These are phyloP conservation scores for Campoplex capitator DNA, from an alignment of 2,888 invertebrate genomes.

Conservation along the genomic window DNA sequence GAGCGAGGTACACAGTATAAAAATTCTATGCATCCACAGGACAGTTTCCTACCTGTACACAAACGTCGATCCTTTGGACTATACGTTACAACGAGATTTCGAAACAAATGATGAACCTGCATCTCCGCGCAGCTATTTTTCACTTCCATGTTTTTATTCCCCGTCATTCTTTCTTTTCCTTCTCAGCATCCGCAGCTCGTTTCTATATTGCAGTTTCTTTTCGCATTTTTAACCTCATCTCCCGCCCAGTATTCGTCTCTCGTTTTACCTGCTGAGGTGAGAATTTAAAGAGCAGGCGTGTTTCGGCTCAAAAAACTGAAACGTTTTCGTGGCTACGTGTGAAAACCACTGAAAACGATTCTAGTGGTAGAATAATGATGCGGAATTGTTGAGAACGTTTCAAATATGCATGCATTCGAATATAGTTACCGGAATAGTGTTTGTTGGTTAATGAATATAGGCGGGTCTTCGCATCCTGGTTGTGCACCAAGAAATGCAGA, in stretches of 20 bases:
- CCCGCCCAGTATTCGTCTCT: neutral
- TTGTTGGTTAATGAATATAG: neutral
- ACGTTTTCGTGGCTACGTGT: neutral
- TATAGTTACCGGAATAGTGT: neutral
- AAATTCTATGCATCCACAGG: conserved; percentile 60
- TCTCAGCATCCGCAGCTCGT: conserved; percentile 40
- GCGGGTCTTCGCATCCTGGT: no score
- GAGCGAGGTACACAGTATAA: conserved; percentile 42
- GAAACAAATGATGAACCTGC: conserved; percentile 69
- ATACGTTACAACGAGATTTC: conserved; percentile 49
- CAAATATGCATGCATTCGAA: neutral
- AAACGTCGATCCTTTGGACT: conserved; percentile 48
- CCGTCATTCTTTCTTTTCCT: conserved; percentile 62
- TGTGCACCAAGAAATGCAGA: no score
- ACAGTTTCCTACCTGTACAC: conserved; percentile 70
- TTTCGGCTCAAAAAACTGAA: neutral
- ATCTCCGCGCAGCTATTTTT: conserved; percentile 59
- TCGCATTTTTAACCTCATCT: neutral
- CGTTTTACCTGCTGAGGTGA: conserved; percentile 14
- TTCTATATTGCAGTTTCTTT: conserved; percentile 23
- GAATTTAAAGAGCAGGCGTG: conserved; percentile 44
- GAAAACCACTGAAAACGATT: conserved; percentile 21
- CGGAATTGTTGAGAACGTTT: neutral
- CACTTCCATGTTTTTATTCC: conserved; percentile 57
- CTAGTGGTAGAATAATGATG: neutral